These are phyloP conservation scores for Sebastiscus albofasciatus DNA, from an alignment of 2,797 vertebrate species.

Conservation along the genomic window DNA sequence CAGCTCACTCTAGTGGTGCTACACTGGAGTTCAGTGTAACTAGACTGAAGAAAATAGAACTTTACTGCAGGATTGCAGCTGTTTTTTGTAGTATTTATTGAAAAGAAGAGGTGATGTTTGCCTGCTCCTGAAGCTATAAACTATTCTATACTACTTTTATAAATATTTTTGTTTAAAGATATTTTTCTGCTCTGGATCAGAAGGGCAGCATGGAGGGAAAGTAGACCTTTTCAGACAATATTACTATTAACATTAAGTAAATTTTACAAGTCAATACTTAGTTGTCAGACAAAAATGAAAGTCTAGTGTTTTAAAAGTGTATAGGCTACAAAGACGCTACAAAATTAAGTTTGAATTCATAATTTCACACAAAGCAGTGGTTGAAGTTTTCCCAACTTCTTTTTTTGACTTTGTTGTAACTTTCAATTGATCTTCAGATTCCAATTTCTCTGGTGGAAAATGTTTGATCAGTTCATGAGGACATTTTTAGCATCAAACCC, in stretches of 20 bases:
- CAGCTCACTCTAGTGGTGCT: constrained; percentile 34
- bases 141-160: neutral
- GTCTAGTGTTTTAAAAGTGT: neutral
- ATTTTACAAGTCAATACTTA: neutral
- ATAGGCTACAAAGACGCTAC: neutral
- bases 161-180: neutral
- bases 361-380: neutral
- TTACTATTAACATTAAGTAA: neutral
- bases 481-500: neutral
- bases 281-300: neutral
- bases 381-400: neutral
- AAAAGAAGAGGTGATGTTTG: neutral
- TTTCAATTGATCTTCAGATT: neutral
- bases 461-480: neutral
- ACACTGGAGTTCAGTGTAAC: neutral
- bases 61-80: neutral
- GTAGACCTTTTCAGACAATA: neutral
- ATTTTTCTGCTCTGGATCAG: neutral
- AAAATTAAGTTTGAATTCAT: neutral
- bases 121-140: neutral
- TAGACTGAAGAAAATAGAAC: neutral
- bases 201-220: neutral
- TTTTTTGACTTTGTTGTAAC: neutral
- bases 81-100: neutral
- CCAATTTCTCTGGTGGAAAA: neutral